A percentile compares a stretch with the other conserved stretches of the same genome.
These are phyloP conservation scores for Semaprochilodus insignis DNA, from an alignment of 2,797 vertebrate species.

Conservation along the genomic window DNA sequence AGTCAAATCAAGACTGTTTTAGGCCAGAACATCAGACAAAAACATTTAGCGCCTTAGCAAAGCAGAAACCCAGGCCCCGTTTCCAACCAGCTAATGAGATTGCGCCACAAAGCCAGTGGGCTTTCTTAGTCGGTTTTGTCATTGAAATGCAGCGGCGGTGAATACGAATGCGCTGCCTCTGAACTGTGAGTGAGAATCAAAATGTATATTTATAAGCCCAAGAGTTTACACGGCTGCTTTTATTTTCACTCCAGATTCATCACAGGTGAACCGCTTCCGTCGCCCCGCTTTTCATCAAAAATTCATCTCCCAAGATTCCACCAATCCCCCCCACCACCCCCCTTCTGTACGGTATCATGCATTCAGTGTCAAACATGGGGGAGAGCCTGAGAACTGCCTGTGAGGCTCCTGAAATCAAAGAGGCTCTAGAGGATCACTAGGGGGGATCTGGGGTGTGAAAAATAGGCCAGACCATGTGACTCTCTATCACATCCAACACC, in stretches of 20 bases:
- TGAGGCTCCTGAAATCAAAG: slow-evolving; percentile 50
- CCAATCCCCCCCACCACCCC: background rate
- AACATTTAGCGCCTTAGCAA: slow-evolving; percentile 2
- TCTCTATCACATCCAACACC: slow-evolving; percentile 30
- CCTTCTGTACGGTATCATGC: slow-evolving; percentile 25
- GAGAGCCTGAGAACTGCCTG: slow-evolving; percentile 25
- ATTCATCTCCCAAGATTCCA: slow-evolving; percentile 28
- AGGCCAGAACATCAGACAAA: slow-evolving; percentile 15
- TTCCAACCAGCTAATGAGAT: slow-evolving; percentile 16
- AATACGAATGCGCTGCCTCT: background rate
- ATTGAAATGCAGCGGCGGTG: slow-evolving; percentile 6
- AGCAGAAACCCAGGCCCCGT: background rate
- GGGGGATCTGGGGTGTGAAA: slow-evolving; percentile 45
- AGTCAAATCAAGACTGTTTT: slow-evolving; percentile 18
- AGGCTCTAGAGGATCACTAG: slow-evolving; percentile 35
- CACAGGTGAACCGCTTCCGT: background rate
- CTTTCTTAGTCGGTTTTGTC: background rate
- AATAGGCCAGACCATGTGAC: slow-evolving; percentile 57
- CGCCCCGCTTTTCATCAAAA: slow-evolving; percentile 30
- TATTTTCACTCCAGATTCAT: slow-evolving; percentile 2
- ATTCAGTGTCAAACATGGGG: slow-evolving; percentile 47
- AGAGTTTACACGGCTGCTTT: background rate
- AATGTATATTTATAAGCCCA: background rate
- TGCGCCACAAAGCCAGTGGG: background rate
- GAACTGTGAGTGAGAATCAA: background rate